Evolutionary conservation across 35 echinoderm and acorn worm genomes (phyloP).

Genomic region (Amphiura filiformis): DNA sequence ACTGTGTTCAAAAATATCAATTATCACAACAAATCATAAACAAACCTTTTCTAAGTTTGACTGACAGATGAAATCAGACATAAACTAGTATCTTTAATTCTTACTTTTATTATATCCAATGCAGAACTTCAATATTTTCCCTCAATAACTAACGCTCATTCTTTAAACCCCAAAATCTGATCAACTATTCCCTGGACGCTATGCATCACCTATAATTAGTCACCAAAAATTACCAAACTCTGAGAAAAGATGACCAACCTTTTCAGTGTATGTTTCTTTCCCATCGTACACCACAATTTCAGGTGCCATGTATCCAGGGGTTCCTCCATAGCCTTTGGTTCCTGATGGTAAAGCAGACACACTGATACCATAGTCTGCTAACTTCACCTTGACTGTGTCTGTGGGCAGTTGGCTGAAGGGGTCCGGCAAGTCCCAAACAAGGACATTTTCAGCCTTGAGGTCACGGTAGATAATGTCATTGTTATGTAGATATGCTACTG

Average conservation of each 20-base stretch:
- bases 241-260: slow-evolving; percentile 32
- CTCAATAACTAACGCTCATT: no score
- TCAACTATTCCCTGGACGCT: no score
- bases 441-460: slow-evolving; percentile 92
- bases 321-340: slow-evolving; percentile 91
- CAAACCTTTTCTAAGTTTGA: no score
- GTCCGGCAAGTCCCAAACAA: slow-evolving; percentile 88
- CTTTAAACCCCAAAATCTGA: no score
- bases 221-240: no score
- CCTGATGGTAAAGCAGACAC: slow-evolving; percentile 82
- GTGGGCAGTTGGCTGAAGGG: slow-evolving; percentile 57
- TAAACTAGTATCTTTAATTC: no score
- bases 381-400: slow-evolving; percentile 78
- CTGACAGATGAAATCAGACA: no score
- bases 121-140: no score
- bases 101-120: no score
- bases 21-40: no score
- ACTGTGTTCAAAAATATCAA: no score
- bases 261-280: slow-evolving; percentile 95
- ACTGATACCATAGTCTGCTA: slow-evolving; percentile 96
- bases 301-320: slow-evolving; percentile 96
- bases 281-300: slow-evolving; percentile 98
- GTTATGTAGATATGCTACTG: slow-evolving; percentile 80
- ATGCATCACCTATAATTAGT: no score
- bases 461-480: slow-evolving; percentile 96